Evolutionary conservation across 2,888 invertebrate genomes (phyloP).

Genomic region (Epirrhoe alternata): DNA sequence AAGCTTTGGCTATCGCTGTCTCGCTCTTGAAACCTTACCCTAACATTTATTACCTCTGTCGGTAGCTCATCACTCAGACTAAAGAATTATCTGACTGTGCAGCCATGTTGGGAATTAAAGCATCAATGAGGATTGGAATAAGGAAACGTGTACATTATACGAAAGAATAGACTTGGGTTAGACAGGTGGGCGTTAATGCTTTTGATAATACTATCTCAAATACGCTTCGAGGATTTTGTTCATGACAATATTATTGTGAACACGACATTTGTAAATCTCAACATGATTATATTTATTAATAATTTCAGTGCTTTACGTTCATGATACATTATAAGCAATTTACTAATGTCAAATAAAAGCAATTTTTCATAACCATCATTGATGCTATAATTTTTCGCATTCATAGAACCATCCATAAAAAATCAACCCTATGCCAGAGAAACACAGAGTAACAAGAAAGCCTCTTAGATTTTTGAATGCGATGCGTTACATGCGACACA

Average conservation of each 20-base stretch:
- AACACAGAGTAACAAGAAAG: too few relatives aligned
- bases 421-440: too few relatives aligned
- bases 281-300: too few relatives aligned
- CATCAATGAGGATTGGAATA: constrained; percentile 11
- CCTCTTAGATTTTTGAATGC: not conserved
- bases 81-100: constrained; percentile 14
- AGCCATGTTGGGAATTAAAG: constrained; percentile 15
- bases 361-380: not conserved
- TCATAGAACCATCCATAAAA: not conserved
- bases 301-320: too few relatives aligned
- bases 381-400: not conserved
- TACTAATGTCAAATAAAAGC: not conserved
- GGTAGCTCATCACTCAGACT: constrained; percentile 14
- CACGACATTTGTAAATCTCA: too few relatives aligned
- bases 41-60: constrained; percentile 24
- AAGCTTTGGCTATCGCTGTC: not conserved
- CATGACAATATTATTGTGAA: too few relatives aligned
- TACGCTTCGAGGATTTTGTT: not conserved
- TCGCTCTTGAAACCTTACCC: not conserved
- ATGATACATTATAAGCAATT: not conserved
- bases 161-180: not conserved
- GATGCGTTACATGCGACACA: not conserved
- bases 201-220: not conserved
- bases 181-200: not conserved
- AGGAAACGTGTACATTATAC: not conserved